Evolutionary conservation across 2,888 invertebrate genomes (phyloP).

Genomic region (Amaurobius ferox): DNA sequence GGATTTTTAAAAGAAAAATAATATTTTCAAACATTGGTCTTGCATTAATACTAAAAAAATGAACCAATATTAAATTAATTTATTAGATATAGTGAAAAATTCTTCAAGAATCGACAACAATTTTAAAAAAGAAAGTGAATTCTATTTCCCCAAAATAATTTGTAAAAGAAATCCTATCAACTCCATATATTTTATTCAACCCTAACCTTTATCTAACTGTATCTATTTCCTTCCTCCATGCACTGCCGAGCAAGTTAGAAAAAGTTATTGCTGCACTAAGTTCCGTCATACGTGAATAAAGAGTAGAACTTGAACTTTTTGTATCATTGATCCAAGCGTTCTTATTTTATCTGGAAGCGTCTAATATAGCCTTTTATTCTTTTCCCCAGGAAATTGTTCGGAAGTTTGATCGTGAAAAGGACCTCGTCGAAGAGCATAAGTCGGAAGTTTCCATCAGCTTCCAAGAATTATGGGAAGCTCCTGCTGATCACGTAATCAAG

Average conservation of each 20-base stretch:
- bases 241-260: neutral
- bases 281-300: neutral
- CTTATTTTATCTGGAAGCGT: neutral
- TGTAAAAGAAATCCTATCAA: too few species aligned
- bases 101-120: too few species aligned
- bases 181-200: too few species aligned
- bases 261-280: neutral
- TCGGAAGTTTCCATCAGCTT: constrained; percentile 35
- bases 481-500: constrained; percentile 67
- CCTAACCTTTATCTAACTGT: neutral
- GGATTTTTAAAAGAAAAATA: too few species aligned
- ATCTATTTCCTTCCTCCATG: neutral
- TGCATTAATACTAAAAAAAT: too few species aligned
- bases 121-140: too few species aligned
- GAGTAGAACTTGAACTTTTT: neutral
- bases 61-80: too few species aligned
- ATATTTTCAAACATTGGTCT: too few species aligned
- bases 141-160: too few species aligned
- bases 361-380: constrained; percentile 32
- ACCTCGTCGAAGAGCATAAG: constrained; percentile 42
- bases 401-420: constrained; percentile 47
- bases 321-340: neutral
- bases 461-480: constrained; percentile 59
- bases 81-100: too few species aligned
- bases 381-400: constrained; percentile 30